Evolutionary conservation across 2,797 vertebrate genomes (phyloP).

Genomic region (Poecilia gillii): DNA sequence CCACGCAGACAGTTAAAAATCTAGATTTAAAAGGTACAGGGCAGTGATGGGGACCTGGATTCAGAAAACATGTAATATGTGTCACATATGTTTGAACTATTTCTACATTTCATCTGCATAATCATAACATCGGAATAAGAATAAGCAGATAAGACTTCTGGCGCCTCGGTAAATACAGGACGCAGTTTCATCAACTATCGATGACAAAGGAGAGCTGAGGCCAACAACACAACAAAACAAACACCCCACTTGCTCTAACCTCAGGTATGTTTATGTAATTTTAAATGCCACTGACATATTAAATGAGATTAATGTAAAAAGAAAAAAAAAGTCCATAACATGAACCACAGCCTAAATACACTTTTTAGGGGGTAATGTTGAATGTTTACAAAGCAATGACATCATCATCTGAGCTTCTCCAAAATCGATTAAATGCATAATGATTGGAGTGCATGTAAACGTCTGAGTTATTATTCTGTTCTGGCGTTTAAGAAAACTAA

Average conservation of each 20-base stretch:
- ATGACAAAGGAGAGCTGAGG: not conserved
- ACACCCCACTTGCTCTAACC: not conserved
- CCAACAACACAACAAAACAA: too few species aligned
- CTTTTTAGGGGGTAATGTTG: too few species aligned
- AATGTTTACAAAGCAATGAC: too few species aligned
- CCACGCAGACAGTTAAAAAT: not conserved
- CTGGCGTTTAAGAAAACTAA: not conserved
- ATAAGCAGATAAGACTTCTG: not conserved
- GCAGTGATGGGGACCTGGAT: not conserved
- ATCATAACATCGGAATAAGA: not conserved
- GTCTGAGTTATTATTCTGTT: not conserved
- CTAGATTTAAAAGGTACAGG: not conserved
- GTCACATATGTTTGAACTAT: not conserved
- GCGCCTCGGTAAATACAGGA: too few species aligned
- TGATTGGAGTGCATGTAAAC: not conserved
- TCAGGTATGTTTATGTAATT: not conserved
- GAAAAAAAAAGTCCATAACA: too few species aligned
- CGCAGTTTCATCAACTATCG: not conserved
- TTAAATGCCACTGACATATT: not conserved
- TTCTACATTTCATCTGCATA: not conserved
- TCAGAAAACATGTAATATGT: not conserved
- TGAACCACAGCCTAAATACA: too few species aligned
- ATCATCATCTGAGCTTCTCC: too few species aligned
- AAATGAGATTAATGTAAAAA: too few species aligned
- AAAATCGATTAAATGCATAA: not conserved